These are phyloP conservation scores for Polyploca ridens DNA, from an alignment of 2,888 invertebrate genomes.

Conservation along the genomic window DNA sequence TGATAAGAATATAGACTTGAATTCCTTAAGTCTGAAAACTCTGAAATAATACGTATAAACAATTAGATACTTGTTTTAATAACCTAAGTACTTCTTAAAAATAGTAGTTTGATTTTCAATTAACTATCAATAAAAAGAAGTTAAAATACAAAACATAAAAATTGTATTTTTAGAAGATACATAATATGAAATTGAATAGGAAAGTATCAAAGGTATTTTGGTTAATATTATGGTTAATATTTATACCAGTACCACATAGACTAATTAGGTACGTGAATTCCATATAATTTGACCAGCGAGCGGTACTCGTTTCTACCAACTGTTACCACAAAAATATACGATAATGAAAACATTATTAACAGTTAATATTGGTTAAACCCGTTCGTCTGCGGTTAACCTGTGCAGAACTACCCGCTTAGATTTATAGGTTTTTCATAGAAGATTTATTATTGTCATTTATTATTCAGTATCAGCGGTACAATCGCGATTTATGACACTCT, in stretches of 20 bases:
- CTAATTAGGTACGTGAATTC: neutral
- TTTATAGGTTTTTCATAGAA: constrained; percentile 80
- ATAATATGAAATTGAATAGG: no score
- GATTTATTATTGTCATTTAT: constrained; percentile 80
- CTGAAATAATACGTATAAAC: no score
- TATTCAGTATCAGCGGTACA: constrained; percentile 78
- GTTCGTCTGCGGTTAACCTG: constrained; percentile 57
- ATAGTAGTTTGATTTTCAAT: no score
- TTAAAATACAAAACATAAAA: no score
- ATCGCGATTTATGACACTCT: constrained; percentile 79
- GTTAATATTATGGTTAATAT: no score
- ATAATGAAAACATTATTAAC: constrained; percentile 39
- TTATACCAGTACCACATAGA: neutral
- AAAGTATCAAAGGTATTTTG: no score
- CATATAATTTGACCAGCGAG: neutral
- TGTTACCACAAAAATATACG: constrained; percentile 25
- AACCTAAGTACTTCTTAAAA: no score
- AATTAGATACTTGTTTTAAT: no score
- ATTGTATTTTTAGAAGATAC: no score
- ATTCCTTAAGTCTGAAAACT: no score
- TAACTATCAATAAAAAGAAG: no score
- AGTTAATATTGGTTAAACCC: constrained; percentile 30
- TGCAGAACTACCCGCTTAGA: constrained; percentile 67
- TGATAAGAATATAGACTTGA: no score
- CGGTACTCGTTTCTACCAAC: neutral